Evolutionary conservation across 2,797 vertebrate species (phyloP).

Genomic region (Avahi laniger): DNA sequence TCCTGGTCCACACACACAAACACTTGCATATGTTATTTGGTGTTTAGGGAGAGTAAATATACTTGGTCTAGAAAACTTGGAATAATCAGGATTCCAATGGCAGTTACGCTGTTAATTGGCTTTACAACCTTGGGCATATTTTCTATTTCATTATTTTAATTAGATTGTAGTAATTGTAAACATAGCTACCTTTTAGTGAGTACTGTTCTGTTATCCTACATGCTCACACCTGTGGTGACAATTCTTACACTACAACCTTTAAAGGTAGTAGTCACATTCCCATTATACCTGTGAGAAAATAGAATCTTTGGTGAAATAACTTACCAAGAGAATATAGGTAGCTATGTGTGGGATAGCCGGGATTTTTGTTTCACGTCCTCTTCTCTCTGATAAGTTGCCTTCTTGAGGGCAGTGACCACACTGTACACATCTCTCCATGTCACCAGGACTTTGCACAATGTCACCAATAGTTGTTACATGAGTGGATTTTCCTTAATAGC

Average conservation of each 20-base stretch:
- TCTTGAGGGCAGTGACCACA: neutral
- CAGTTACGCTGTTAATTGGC: slow-evolving; percentile 2
- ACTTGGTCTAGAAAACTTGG: slow-evolving; percentile 48
- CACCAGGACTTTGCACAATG: neutral
- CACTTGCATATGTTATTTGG: slow-evolving; percentile 4
- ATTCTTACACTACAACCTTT: neutral
- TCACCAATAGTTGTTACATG: slow-evolving; percentile 31
- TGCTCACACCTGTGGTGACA: neutral
- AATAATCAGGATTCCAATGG: slow-evolving; percentile 34
- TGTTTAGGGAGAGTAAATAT: slow-evolving; percentile 31
- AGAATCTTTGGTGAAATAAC: neutral
- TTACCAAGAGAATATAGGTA: neutral
- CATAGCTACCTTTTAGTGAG: neutral
- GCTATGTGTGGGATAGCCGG: neutral
- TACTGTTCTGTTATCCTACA: slow-evolving; percentile 4
- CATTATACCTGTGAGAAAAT: slow-evolving; percentile 17
- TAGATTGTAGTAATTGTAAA: slow-evolving; percentile 29
- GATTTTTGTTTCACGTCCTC: slow-evolving; percentile 12
- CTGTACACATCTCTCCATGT: neutral
- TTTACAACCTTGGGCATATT: slow-evolving; percentile 1
- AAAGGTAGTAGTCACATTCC: neutral
- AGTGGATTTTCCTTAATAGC: neutral
- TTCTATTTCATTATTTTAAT: slow-evolving; percentile 41
- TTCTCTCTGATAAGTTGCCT: slow-evolving; percentile 2
- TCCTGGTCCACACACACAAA: neutral